Evolutionary conservation across 2,888 invertebrate species (phyloP), one percentile per base, ranked within the genome.

Genomic region (Volucella inanis): DNA sequence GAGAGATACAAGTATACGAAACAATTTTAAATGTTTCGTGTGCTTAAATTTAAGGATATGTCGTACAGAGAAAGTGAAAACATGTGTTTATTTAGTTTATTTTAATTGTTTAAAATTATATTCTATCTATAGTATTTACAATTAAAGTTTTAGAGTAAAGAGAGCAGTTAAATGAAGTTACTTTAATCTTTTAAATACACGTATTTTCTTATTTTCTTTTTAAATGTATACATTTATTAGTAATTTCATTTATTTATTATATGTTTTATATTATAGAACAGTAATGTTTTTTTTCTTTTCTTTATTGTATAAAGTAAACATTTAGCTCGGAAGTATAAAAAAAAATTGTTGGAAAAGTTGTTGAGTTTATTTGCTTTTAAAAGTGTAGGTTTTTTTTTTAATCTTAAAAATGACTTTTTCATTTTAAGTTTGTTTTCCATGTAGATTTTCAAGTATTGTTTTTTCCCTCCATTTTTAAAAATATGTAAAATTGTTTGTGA

Each of bases 41-140:
- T 62, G n/a, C 81, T 64, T 81, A 81, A 67, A 45, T 67, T 18
- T 76, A 81, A 62, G 64, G 85, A 85, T 85, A 85, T 85, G 85
- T 85, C 52, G 45, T 72, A 49, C 57, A 22, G 70, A 41, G 55
- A 81, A 85, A 52, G 68, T 62, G 62, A n/a, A 85, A 67, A 81
- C n/a, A 31, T 67, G 55, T 14, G 47, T 45, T 68, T 77, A 45
- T 18, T 31, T n/a, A 18, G 10, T 59, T 14, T 55, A 67, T 61
- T 47, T 15, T 49, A 55, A 8, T 9, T 65, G 43, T 52, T 11
- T 43, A 15, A 54, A 68, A 70, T 43, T 31, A 64, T 55, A 49
- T 47, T 43, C 41, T 8, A 41, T 4, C 8, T 31, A 55, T 50
- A 62, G 52, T 78, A 70, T 70, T 54, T 77, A 77, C 77, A 77